Conservation (phyloP, 2,888 invertebrate species). For the Belgica antarctica region DNA sequence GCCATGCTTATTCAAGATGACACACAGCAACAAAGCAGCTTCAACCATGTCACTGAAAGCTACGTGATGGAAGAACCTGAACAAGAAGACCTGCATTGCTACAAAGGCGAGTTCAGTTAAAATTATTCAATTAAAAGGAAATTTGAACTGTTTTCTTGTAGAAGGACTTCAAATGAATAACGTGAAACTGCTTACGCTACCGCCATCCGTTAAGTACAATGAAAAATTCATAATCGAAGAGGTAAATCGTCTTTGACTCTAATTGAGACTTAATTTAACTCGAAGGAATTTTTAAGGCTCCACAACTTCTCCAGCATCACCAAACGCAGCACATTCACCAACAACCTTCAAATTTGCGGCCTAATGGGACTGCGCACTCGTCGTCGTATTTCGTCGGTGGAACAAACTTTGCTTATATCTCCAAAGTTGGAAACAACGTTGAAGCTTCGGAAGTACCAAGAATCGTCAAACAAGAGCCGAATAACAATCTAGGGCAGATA, state of each 20-base stretch:
- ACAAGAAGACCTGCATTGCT: slow-evolving; percentile 25
- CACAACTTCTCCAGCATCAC: neutral
- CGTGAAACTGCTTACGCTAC: slow-evolving; percentile 27
- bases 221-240: slow-evolving; percentile 42
- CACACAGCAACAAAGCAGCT: neutral
- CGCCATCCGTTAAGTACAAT: slow-evolving; percentile 30
- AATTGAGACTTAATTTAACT: neutral
- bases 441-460: slow-evolving; percentile 22
- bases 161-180: slow-evolving; percentile 33
- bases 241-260: neutral
- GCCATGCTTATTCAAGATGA: slow-evolving; percentile 20
- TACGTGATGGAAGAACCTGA: slow-evolving; percentile 34
- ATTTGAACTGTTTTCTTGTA: neutral
- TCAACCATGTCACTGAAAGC: neutral
- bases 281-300: neutral
- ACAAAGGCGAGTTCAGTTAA: neutral
- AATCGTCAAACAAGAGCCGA: slow-evolving; percentile 31
- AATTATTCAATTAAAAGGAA: neutral
- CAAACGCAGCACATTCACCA: slow-evolving; percentile 22
- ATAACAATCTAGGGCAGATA: slow-evolving; percentile 20
- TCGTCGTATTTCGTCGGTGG: slow-evolving; percentile 21
- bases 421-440: slow-evolving; percentile 31
- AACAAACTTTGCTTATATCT: slow-evolving; percentile 31
- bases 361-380: slow-evolving; percentile 10
- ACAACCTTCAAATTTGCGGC: neutral